These are phyloP conservation scores for Caretta caretta DNA, from an alignment of 2,113 vertebrate species.

Conservation along the genomic window DNA sequence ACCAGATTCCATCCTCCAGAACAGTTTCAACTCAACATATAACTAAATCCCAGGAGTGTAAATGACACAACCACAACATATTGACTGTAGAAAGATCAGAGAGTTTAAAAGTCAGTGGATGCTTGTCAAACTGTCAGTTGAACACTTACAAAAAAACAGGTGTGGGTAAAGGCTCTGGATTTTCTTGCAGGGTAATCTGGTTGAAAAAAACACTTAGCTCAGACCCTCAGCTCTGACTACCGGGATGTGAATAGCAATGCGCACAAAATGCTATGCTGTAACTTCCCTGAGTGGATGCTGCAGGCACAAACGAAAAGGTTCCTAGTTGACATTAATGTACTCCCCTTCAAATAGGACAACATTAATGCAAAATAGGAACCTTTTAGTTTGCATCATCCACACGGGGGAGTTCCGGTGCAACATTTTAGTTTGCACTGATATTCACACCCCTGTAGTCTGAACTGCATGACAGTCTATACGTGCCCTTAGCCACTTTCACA, in stretches of 20 bases:
- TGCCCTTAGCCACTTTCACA: not conserved
- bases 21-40: not conserved
- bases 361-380: not conserved
- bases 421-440: not conserved
- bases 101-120: not conserved
- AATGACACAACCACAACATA: not conserved
- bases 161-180: not conserved
- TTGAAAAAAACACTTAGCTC: not conserved
- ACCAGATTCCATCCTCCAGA: not conserved
- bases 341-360: not conserved
- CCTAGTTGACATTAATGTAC: not conserved
- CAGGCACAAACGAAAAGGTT: not conserved
- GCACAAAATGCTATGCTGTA: not conserved
- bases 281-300: not conserved
- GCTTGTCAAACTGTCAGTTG: conserved; percentile 27
- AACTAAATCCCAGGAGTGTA: not conserved
- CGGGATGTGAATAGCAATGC: not conserved
- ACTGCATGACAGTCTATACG: not conserved
- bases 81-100: not conserved
- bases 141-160: conserved; percentile 36
- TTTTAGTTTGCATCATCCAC: not conserved
- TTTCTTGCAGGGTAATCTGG: conserved; percentile 24
- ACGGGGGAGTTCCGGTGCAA: not conserved
- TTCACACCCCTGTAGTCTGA: not conserved
- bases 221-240: not conserved